Evolutionary conservation across 2,888 invertebrate genomes (phyloP), one percentile per base, ranked within the genome.

Genomic region (Callinectes sapidus): DNA sequence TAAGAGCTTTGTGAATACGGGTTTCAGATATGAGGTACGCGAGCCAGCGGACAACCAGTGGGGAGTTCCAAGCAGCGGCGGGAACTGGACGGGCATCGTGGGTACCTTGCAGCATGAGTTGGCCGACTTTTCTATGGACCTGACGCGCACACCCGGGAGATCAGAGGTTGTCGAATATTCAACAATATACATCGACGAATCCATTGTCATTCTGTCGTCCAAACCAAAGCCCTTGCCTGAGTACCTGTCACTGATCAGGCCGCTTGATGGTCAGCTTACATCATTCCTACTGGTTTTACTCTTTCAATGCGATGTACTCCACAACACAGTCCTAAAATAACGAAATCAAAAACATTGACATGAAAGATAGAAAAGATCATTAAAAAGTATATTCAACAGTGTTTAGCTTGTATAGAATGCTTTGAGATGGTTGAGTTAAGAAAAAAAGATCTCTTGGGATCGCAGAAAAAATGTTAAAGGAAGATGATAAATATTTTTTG

Each of bases 31-130:
- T 85, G 61, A 39, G 16, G 61, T 91, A 13, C 86, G 66, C 5
- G 66, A 71, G 3, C 93, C 93, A 0, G 66, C 48, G 55, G 93
- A 93, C 89, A 32, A 35, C 8, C 61, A 91, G 55, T 93, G 91
- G 91, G 93, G 93, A 13, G n/a, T 61, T 23, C 48, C 32, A 32
- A 23, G 48, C 16, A 28, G 32, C 0, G 91, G 71, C 14, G 93
- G 93, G 2, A 93, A 93, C 91, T 93, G 93, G 93, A 91, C 93
- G 2, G 93, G 93, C 6, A 91, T 81, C 14, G 89, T 93, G 10
- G 93, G 93, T 18, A 89, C 89, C 6, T 89, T 93, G 39, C 93
- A 93, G 85, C 91, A 91, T 86, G 85, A 89, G 3, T 32, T 35
- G 23, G 93, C 93, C 55, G 93, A 93, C 48, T 89, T 93, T 81